Percentiles rank a stretch among this genome's conserved stretches.
Conservation (phyloP, 53 echinoderm and acorn worm species). For the Pentamera pediparva region DNA sequence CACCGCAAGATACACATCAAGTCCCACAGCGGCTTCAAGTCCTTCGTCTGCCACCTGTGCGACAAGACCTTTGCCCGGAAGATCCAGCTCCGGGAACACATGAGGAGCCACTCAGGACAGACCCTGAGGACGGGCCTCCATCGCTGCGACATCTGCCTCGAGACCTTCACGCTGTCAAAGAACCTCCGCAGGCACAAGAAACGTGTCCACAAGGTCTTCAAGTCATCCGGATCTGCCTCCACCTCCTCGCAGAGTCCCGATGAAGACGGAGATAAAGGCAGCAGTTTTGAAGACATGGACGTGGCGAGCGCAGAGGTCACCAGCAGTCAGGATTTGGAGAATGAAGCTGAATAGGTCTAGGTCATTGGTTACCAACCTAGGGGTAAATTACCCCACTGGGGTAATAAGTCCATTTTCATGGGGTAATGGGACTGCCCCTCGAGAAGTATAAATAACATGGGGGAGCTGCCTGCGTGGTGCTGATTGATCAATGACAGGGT, state of each 20-base stretch:
- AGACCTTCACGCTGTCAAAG: constrained; percentile 81
- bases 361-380: too few relatives aligned
- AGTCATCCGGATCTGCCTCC: background rate
- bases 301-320: constrained; percentile 47
- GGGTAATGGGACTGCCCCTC: too few relatives aligned
- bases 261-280: constrained; percentile 4
- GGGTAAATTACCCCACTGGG: too few relatives aligned
- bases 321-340: constrained; percentile 56
- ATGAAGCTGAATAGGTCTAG: background rate
- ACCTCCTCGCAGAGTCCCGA: background rate
- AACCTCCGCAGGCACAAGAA: constrained; percentile 75
- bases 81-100: constrained; percentile 85
- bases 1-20: constrained; percentile 92
- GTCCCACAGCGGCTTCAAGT: constrained; percentile 83
- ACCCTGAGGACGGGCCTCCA: constrained; percentile 40
- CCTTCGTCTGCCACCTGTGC: constrained; percentile 93
- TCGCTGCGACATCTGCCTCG: constrained; percentile 79
- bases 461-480: too few relatives aligned
- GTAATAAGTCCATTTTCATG: too few relatives aligned
- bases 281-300: constrained; percentile 24
- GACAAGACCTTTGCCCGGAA: constrained; percentile 91
- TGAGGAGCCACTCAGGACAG: constrained; percentile 73
- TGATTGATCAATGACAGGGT: too few relatives aligned
- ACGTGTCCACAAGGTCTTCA: constrained; percentile 59
- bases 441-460: too few relatives aligned